Evolutionary conservation across 2,888 invertebrate species (phyloP).

Genomic region (Nephrotoma flavescens): DNA sequence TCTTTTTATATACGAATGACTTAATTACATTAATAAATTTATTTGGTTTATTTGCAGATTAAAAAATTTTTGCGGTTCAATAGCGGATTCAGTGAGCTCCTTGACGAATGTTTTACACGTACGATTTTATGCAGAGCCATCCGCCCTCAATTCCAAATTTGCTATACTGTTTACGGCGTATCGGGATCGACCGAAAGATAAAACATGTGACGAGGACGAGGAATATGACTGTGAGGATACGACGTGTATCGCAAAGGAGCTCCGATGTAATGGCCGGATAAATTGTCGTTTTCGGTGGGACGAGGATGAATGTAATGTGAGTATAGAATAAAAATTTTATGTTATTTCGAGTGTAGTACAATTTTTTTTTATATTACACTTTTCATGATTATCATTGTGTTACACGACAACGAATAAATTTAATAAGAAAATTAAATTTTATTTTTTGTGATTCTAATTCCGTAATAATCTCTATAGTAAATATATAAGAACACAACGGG

Average conservation of each 20-base stretch:
- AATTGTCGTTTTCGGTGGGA: conserved; percentile 78
- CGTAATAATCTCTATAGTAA: neutral
- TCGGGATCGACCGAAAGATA: conserved; percentile 38
- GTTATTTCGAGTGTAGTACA: conserved; percentile 28
- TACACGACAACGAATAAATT: neutral
- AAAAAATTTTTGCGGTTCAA: conserved; percentile 71
- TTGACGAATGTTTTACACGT: conserved; percentile 55
- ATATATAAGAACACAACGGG: neutral
- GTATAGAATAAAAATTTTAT: neutral
- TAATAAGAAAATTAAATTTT: neutral
- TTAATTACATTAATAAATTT: neutral
- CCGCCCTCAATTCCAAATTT: conserved; percentile 48
- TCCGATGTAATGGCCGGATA: conserved; percentile 56
- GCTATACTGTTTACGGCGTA: conserved; percentile 61
- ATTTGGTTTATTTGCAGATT: conserved; percentile 26
- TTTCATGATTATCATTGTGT: neutral
- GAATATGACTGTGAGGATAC: conserved; percentile 81
- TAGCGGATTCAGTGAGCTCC: conserved; percentile 61
- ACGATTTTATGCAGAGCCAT: conserved; percentile 52
- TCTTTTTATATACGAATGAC: neutral
- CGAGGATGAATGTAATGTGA: conserved; percentile 34
- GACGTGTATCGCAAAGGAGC: conserved; percentile 56
- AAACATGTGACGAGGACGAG: conserved; percentile 29
- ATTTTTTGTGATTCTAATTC: neutral
- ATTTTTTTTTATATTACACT: neutral